A percentile compares a stretch with the other conserved stretches of the same genome.
Conservation (phyloP, 1,140 invertebrate species). For the Grapholita molesta region DNA sequence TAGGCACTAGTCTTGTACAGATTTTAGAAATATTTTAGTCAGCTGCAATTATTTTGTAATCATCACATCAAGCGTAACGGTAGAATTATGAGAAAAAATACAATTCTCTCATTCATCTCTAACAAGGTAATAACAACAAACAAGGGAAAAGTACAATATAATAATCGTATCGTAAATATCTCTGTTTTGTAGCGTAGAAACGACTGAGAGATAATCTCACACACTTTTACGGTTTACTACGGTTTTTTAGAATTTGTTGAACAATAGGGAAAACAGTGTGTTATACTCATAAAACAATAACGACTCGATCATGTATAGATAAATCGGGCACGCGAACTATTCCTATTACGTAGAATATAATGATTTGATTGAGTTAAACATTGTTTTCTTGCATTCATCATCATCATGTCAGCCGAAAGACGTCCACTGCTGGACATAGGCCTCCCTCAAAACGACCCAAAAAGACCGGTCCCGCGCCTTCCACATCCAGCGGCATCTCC, state of each 20-base stretch:
- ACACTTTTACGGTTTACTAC: neutral
- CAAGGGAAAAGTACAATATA: neutral
- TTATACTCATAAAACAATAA: slow-evolving; percentile 1
- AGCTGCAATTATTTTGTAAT: too few species aligned
- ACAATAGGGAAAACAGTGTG: slow-evolving; percentile 8
- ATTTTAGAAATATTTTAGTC: too few species aligned
- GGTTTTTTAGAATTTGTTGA: neutral
- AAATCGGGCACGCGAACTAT: neutral
- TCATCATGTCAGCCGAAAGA: too few species aligned
- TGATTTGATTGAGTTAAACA: too few species aligned
- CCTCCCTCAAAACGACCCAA: too few species aligned
- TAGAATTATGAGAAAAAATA: neutral
- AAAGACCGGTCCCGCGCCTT: too few species aligned
- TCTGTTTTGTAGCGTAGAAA: neutral
- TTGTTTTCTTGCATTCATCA: too few species aligned
- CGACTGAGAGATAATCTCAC: neutral
- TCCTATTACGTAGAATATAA: neutral
- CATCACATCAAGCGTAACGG: too few species aligned
- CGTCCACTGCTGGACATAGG: too few species aligned
- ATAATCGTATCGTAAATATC: neutral
- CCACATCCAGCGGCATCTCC: too few species aligned
- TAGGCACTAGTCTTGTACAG: too few species aligned
- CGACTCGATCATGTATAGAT: neutral
- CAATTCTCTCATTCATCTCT: neutral
- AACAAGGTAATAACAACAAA: neutral